Base-by-base conservation (phyloP, 2,888 invertebrate genomes). In the Atrina japonica region DNA sequence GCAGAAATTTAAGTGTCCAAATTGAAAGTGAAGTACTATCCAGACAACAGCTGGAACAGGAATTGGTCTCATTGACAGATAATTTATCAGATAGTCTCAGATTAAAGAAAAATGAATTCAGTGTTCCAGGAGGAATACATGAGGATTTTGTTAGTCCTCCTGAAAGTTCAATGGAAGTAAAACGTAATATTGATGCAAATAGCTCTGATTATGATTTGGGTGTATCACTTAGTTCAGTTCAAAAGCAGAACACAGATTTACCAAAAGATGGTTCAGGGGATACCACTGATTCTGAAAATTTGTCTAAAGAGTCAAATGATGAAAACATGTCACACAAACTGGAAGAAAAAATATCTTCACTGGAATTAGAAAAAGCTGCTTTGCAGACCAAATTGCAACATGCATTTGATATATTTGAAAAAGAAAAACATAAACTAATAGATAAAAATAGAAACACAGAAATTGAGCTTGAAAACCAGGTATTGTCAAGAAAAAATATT, bases 1-100 rank as follows among this genome's bases (percentile, higher is more conserved):
- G 65, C 30, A 49, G 47, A 52, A 59, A 35, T 23, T 35, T 65
- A 45, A 70, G 25, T 23, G 50, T 65, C 40, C 59, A 65, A 45
- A 40, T 70, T 1, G 70, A 70, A 59, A 65, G 60, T 59, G 70
- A 65, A n/a, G 30, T 63, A n/a, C 47, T 70, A 16, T 60, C 60
- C 0, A 41, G 70, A 3, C 58, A 56, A 43, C 65, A 65, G 27
- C 55, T 70, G 14, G 70, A 70, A 60, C 70, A 70, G 27, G 70
- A 70, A 50, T 43, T 70, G n/a, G 40, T 60, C 5, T 53, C 58
- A n/a, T 52, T 67, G 6, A 67, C 21, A 29, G 66, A 67, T 7
- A n/a, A n/a, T n/a, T n/a, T n/a, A n/a, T n/a, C n/a, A n/a, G n/a
- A n/a, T n/a, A n/a, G n/a, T n/a, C n/a, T n/a, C n/a, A n/a, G n/a